Evolutionary conservation across 1,140 invertebrate species (phyloP).

Genomic region (Plutomurus gul): DNA sequence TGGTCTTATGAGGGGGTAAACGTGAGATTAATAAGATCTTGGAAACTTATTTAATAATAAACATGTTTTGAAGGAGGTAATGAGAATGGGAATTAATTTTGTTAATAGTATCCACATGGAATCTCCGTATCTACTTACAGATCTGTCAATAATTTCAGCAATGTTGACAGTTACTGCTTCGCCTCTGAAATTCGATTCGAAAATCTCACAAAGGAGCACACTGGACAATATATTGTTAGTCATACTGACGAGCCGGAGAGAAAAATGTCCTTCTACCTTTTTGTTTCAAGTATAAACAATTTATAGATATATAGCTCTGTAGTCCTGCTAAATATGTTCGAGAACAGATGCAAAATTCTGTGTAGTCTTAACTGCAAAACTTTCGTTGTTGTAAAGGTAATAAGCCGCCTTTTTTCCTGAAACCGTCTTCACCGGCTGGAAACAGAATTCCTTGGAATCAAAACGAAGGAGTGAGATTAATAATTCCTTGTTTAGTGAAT

Average conservation of each 20-base stretch:
- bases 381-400: not conserved
- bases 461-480: not conserved
- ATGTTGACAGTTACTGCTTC: not conserved
- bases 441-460: slow-evolving; percentile 7
- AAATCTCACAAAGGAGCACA: not conserved
- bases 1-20: not conserved
- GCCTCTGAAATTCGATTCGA: not conserved
- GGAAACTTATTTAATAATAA: not conserved
- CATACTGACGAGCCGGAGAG: not conserved
- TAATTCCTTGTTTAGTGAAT: not conserved
- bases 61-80: not conserved
- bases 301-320: not conserved
- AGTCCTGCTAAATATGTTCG: not conserved
- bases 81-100: not conserved
- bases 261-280: not conserved
- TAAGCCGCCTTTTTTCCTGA: slow-evolving; percentile 5
- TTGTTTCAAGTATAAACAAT: not conserved
- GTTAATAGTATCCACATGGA: not conserved
- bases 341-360: no score
- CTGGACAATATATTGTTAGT: not conserved
- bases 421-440: not conserved
- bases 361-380: no score
- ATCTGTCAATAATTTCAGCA: not conserved
- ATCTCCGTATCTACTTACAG: not conserved
- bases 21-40: not conserved